These are phyloP conservation scores for Gambusia affinis DNA, from an alignment of 2,113 vertebrate genomes.

Conservation along the genomic window DNA sequence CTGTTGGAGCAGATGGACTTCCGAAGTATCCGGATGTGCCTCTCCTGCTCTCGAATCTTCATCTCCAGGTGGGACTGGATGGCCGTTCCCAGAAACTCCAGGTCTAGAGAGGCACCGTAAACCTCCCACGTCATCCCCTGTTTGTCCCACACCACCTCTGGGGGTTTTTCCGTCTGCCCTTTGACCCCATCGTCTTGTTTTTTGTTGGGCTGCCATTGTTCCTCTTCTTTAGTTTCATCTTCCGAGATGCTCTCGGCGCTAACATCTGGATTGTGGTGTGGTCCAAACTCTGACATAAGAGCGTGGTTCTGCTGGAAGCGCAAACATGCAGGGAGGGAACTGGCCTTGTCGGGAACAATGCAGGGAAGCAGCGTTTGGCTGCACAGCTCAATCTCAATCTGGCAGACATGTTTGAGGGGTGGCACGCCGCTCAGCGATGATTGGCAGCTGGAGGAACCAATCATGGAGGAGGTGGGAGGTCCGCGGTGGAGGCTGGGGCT, in stretches of 20 bases:
- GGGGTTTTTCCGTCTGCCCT: conserved; percentile 14
- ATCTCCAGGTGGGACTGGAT: conserved; percentile 68
- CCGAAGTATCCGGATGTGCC: conserved; percentile 55
- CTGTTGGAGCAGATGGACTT: conserved; percentile 53
- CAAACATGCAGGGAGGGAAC: conserved; percentile 42
- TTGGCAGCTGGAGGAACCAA: conserved; percentile 34
- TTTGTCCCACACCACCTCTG: conserved; percentile 57
- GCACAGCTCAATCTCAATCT: conserved; percentile 63
- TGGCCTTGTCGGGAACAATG: not conserved
- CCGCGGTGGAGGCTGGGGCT: conserved; percentile 77
- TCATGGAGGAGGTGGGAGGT: conserved; percentile 12
- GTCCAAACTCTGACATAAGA: not conserved
- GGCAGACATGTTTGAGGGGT: conserved; percentile 64
- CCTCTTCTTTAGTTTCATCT: conserved; percentile 45
- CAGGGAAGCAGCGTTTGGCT: conserved; percentile 36
- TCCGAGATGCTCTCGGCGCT: conserved; percentile 16
- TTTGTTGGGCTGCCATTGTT: not conserved
- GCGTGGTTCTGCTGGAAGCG: conserved; percentile 17
- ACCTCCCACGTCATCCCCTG: conserved; percentile 68
- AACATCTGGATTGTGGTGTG: not conserved
- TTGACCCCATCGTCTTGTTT: not conserved
- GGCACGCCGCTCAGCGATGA: conserved; percentile 34
- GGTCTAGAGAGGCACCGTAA: conserved; percentile 60
- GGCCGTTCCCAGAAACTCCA: conserved; percentile 52
- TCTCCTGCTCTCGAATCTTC: conserved; percentile 59